These are phyloP conservation scores for Pinctada fucata DNA, from an alignment of 2,888 invertebrate species.

Conservation along the genomic window DNA sequence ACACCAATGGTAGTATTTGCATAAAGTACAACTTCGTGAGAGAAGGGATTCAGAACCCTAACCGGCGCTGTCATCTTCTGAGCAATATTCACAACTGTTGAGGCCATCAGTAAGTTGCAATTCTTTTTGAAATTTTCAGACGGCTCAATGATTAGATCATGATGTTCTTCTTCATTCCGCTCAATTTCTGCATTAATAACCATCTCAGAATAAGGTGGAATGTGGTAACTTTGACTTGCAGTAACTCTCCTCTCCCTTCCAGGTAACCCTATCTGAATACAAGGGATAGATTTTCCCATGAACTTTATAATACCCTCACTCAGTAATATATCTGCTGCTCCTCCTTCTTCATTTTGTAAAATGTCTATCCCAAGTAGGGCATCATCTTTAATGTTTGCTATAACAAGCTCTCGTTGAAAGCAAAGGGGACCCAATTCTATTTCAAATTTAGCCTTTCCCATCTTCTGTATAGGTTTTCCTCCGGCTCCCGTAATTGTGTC, in stretches of 20 bases:
- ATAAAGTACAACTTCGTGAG: not conserved
- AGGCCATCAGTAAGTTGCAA: not conserved
- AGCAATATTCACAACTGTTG: conserved; percentile 37
- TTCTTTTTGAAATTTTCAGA: not conserved
- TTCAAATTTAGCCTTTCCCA: conserved; percentile 37
- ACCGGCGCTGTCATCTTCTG: conserved; percentile 33
- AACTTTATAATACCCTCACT: conserved; percentile 28
- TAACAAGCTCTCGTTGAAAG: conserved; percentile 17
- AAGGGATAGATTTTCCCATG: conserved; percentile 24
- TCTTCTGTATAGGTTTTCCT: conserved; percentile 15
- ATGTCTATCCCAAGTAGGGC: conserved; percentile 37
- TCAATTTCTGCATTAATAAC: conserved; percentile 37
- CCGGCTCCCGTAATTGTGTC: not conserved
- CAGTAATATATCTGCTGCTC: conserved; percentile 37
- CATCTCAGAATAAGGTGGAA: conserved; percentile 30
- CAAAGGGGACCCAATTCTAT: conserved; percentile 14
- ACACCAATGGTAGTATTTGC: not conserved
- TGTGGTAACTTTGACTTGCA: conserved; percentile 30
- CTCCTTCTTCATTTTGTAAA: conserved; percentile 12
- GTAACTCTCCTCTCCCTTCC: conserved; percentile 11
- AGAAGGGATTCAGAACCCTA: conserved; percentile 38
- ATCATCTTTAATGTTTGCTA: conserved; percentile 42
- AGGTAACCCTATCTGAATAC: conserved; percentile 22
- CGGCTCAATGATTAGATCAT: not conserved
- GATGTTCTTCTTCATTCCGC: not conserved